These are phyloP conservation scores for Idaea dimidiata DNA, from an alignment of 2,888 invertebrate genomes.

Conservation along the genomic window DNA sequence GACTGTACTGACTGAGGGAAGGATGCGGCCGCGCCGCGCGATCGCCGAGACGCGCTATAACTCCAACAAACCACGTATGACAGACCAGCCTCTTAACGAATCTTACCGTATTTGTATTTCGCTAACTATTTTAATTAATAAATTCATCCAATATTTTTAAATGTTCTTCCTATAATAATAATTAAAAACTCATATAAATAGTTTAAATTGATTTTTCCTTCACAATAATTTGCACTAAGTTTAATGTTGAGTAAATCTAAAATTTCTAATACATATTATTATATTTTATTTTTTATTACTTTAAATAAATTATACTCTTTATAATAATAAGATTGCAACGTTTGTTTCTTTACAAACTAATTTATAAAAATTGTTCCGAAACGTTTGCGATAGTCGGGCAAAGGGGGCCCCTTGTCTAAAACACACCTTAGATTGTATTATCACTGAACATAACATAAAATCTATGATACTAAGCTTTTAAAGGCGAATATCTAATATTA, in stretches of 20 bases:
- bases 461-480: constrained; percentile 77
- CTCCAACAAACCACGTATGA: constrained; percentile 57
- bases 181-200: constrained; percentile 81
- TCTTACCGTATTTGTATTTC: constrained; percentile 80
- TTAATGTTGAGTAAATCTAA: constrained; percentile 80
- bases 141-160: constrained; percentile 79
- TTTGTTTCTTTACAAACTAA: constrained; percentile 77
- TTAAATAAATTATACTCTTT: constrained; percentile 80
- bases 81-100: constrained; percentile 76
- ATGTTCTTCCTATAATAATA: constrained; percentile 79
- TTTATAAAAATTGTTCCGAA: constrained; percentile 70
- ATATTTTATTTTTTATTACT: constrained; percentile 44
- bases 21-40: constrained; percentile 26
- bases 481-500: constrained; percentile 79
- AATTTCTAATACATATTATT: constrained; percentile 80
- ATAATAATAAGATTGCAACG: constrained; percentile 78
- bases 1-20: constrained; percentile 7
- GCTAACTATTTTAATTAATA: constrained; percentile 82
- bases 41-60: constrained; percentile 20
- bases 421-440: constrained; percentile 67
- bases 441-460: constrained; percentile 77
- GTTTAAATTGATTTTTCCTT: constrained; percentile 75
- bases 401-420: constrained; percentile 50
- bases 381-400: constrained; percentile 63
- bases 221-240: constrained; percentile 81